These are phyloP conservation scores for Phalacrocorax pelagicus DNA, from an alignment of 2,113 vertebrate genomes.

Conservation along the genomic window DNA sequence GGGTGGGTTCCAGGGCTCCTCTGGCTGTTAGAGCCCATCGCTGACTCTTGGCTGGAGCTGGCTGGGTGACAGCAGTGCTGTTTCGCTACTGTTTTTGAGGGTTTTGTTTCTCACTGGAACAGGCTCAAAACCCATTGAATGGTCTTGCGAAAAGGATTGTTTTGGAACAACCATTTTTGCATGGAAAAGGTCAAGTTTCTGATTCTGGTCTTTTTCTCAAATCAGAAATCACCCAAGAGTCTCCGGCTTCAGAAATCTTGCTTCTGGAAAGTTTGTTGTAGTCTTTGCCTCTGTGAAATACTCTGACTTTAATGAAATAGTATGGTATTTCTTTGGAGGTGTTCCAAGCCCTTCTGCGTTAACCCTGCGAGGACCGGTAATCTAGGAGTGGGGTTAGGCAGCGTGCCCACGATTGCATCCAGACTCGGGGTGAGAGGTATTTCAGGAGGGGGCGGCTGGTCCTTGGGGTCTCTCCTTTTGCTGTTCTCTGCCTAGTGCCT, in stretches of 20 bases:
- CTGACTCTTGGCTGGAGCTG: background rate
- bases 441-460: background rate
- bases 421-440: background rate
- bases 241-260: background rate
- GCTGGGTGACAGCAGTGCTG: background rate
- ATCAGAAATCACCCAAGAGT: background rate
- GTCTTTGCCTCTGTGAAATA: background rate
- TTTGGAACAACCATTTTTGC: background rate
- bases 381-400: background rate
- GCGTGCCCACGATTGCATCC: background rate
- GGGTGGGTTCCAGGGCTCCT: background rate
- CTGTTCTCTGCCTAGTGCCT: background rate
- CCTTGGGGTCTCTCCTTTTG: background rate
- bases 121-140: background rate
- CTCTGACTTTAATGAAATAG: background rate
- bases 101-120: background rate
- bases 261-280: background rate
- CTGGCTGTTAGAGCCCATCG: background rate
- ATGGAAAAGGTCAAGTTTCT: constrained; percentile 3
- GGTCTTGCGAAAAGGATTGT: background rate
- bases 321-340: background rate
- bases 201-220: background rate
- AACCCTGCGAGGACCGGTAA: background rate
- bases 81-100: background rate
- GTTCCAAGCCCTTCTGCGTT: background rate